Evolutionary conservation across 1,140 invertebrate genomes (phyloP), one percentile per base, ranked within the genome.

Genomic region (Littorina saxatilis): DNA sequence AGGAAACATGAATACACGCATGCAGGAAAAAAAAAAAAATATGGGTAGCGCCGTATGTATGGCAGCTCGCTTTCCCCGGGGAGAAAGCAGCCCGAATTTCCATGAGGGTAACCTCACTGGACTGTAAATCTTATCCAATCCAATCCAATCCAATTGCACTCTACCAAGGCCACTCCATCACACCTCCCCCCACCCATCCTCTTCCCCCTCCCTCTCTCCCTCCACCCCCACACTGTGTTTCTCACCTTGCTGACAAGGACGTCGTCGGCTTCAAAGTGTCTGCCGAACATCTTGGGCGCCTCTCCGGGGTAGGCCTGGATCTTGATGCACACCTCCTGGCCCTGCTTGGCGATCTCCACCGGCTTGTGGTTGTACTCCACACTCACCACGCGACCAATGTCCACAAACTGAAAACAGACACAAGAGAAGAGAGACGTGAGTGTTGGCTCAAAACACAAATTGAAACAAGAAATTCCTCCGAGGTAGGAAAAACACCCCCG

Each of bases 251-350:
- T 99, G 86, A 99, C 94, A 50, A 99, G 94, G 88, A 98, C 94
- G 92, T 99, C 99, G 37, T 96, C 98, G 86, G 98, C 96, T 89
- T 99, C 98, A 93, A 99, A 99, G 93, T 99, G 99, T 82, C 99
- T 94, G 0, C 99, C 99, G 92, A 96, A 98, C 95, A 99, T 96
- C 93, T 99, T 99, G 1, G 99, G 99, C 40, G 98, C 95, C 92
- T 99, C 98, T 0, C 98, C 98, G 23, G 98, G 96, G 52, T 97
- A 95, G 4, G 98, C 96, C 85, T 99, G 98, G 84, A 99, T 99
- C 94, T 99, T 99, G 83, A 99, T 96, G 93, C 98, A 99, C 15
- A 99, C 98, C 93, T 99, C 99, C 92, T 98, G 96, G 3, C 99
- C 99, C 93, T 98, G 98, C 75, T 97, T 95, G 0, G 98, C 99